phyloP scores from a whole-genome alignment of 2,113 vertebrate species.

The Crotophaga sulcirostris region DNA sequence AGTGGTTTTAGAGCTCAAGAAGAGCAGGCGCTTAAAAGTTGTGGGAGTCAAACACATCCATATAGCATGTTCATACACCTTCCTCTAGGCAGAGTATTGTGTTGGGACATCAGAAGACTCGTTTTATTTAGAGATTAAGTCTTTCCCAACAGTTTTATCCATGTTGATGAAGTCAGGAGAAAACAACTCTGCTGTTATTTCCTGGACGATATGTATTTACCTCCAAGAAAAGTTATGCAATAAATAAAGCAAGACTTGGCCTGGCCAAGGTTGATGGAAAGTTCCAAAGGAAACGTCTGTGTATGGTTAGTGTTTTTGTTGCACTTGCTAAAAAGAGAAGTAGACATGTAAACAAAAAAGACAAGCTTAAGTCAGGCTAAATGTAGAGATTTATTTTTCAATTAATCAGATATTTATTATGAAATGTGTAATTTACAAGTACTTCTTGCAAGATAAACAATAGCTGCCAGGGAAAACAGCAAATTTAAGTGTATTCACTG shows the following conservation, averaged over 20 bases:
- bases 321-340: conserved; percentile 49
- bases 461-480: background rate
- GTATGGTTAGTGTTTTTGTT: conserved; percentile 33
- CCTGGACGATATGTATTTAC: background rate
- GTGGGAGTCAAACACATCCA: background rate
- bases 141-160: background rate
- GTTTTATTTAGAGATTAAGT: background rate
- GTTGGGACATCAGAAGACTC: background rate
- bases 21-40: background rate
- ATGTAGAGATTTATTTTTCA: conserved; percentile 43
- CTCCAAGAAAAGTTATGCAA: background rate
- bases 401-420: conserved; percentile 37
- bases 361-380: conserved; percentile 41
- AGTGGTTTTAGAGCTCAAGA: conserved; percentile 43
- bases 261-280: background rate
- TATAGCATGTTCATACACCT: background rate
- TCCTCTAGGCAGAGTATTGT: background rate
- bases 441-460: background rate
- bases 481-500: background rate
- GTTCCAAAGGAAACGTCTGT: conserved; percentile 31
- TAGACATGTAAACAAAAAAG: conserved; percentile 35
- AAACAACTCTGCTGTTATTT: conserved; percentile 20
- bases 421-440: background rate
- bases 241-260: conserved; percentile 28
- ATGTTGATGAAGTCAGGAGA: background rate